Base-by-base conservation (phyloP, 2,888 invertebrate species). In the Cheilosia urbana region DNA sequence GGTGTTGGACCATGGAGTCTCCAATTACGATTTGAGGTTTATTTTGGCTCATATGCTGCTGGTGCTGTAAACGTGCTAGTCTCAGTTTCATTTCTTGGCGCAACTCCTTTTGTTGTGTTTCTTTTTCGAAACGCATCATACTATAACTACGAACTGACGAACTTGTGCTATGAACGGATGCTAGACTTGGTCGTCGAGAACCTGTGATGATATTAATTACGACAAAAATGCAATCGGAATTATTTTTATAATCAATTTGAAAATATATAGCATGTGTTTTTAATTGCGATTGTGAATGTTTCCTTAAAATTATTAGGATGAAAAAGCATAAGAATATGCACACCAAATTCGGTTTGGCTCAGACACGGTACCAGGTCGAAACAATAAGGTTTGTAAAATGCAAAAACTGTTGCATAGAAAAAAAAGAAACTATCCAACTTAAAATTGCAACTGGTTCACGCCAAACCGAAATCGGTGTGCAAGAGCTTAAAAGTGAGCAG, bases 181-280 rank as follows among this genome's bases (percentile, higher is more conserved):
- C 96, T 94, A 97, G 93, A 94, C 97, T 96, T 93, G 97, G 96
- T 93, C 97, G 95, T 94, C 97, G 94, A 91, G 96, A 96, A 94
- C 96, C 97, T 97, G 93, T n/a, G 87, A 88, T 78, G 55, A 47
- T 66, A 57, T 49, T 11, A 42, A 9, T 47, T 40, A 42, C 42
- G 58, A 55, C 58, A 17, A 80, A 57, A 15, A 17, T 55, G 9
- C 73, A 6, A 49, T 40, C 13, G 63, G 9, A 58, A 68, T 17
- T 4, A 55, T 37, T 47, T 63, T 65, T 13, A 62, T 30, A 47
- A n/a, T 42, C 17, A 30, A 19, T 45, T 1, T 13, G 1, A 9
- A 51, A 19, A 53, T 55, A 4, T 62, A 5, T 62, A 37, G 45
- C 17, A 45, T 45, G 45, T 45, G 5, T 49, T 27, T n/a, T 45